phyloP scores from a whole-genome alignment of 2,797 vertebrate species.

The Aratinga solstitialis region DNA sequence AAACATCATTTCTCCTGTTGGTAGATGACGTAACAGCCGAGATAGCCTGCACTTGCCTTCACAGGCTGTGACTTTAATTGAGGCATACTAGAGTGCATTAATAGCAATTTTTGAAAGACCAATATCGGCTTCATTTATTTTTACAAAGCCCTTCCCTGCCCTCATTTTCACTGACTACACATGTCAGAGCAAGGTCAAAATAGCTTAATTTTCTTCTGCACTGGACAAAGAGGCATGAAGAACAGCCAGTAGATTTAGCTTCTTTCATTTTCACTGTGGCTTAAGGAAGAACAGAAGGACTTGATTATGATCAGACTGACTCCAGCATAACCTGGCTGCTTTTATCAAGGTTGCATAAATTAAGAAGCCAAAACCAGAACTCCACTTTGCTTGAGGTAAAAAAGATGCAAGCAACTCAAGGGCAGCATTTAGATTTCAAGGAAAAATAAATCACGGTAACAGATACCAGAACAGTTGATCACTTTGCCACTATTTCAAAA shows the following conservation, averaged over 20 bases:
- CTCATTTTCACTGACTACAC: not conserved
- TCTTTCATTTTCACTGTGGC: not conserved
- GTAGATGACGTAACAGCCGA: not conserved
- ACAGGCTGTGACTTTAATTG: not conserved
- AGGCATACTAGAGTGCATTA: not conserved
- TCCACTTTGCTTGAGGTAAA: not conserved
- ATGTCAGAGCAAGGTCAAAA: conserved; percentile 45
- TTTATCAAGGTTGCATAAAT: not conserved
- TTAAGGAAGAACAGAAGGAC: not conserved
- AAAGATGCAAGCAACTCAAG: not conserved
- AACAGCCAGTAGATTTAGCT: not conserved
- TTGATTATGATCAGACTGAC: not conserved
- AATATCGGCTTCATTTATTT: not conserved
- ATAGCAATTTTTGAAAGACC: not conserved
- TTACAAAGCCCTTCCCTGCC: not conserved
- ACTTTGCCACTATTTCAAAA: not conserved
- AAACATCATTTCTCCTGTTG: not conserved
- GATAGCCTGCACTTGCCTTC: not conserved
- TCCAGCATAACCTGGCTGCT: not conserved
- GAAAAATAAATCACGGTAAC: not conserved
- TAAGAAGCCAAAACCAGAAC: not conserved
- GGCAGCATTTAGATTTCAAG: not conserved
- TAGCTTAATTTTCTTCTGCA: not conserved
- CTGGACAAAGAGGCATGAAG: conserved; percentile 3
- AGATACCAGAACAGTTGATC: not conserved